Percentiles rank a stretch among this genome's conserved stretches.
phyloP scores from a whole-genome alignment of 2,888 invertebrate genomes.

The Neoaliturus tenellus region DNA sequence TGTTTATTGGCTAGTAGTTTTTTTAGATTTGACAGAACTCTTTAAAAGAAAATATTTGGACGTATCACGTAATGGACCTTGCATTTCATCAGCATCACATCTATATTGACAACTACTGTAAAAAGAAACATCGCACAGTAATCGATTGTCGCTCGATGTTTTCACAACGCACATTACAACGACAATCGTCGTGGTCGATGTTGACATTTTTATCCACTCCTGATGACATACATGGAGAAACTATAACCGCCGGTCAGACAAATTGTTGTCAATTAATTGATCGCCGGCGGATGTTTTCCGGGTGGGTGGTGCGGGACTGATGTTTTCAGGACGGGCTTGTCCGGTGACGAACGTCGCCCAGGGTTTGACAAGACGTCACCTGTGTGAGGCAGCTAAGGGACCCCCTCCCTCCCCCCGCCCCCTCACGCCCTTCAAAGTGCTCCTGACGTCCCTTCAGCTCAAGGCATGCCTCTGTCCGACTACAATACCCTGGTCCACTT shows the following conservation, averaged over 20 bases:
- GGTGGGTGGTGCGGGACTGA: background rate
- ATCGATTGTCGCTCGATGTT: background rate
- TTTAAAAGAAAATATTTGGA: too few relatives aligned
- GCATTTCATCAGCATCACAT: background rate
- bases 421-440: conserved; percentile 41
- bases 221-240: background rate
- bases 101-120: background rate
- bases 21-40: too few relatives aligned
- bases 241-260: background rate
- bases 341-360: conserved; percentile 54
- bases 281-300: background rate
- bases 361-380: conserved; percentile 57
- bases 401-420: conserved; percentile 35
- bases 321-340: conserved; percentile 50
- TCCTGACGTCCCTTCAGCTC: conserved; percentile 56
- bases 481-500: background rate
- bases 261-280: conserved; percentile 19
- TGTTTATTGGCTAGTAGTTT: too few relatives aligned
- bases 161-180: background rate
- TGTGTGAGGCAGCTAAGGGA: conserved; percentile 56
- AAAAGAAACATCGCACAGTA: background rate
- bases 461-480: conserved; percentile 40
- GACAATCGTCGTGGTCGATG: background rate
- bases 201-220: background rate
- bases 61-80: background rate